Percentiles rank a stretch among this genome's conserved stretches.
Evolutionary conservation across 2,113 vertebrate genomes (phyloP).

Genomic region (Hippopotamus amphibius): DNA sequence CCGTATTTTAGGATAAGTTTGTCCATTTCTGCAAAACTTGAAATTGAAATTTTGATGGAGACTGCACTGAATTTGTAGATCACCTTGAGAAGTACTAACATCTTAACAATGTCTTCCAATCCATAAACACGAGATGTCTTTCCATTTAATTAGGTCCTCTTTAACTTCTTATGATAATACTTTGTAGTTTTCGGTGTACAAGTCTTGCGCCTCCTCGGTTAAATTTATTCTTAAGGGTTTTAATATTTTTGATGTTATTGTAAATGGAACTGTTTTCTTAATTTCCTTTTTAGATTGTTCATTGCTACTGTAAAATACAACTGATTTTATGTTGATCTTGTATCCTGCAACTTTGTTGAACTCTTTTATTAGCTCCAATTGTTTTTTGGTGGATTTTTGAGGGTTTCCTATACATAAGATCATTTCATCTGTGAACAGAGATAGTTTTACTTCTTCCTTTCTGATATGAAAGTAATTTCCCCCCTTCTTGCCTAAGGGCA

Average conservation of each 20-base stretch:
- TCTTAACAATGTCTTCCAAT: not conserved
- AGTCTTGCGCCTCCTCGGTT: not conserved
- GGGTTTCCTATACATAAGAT: not conserved
- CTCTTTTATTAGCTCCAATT: not conserved
- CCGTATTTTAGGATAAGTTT: not conserved
- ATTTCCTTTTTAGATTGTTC: conserved; percentile 36
- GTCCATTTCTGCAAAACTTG: conserved; percentile 1
- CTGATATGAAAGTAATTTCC: not conserved
- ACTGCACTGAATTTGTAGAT: not conserved
- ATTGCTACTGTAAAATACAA: not conserved
- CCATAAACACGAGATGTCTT: not conserved
- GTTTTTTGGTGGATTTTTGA: not conserved
- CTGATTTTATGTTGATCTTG: conserved; percentile 6
- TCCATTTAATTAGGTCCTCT: conserved; percentile 6
- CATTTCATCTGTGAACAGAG: conserved; percentile 5
- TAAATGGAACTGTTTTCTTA: not conserved
- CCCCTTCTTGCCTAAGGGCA: not conserved
- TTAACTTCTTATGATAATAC: not conserved
- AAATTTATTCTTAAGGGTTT: conserved; percentile 5
- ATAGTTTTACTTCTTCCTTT: conserved; percentile 8
- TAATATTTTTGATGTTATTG: not conserved
- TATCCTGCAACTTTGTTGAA: not conserved
- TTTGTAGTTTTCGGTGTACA: not conserved
- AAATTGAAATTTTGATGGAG: not conserved
- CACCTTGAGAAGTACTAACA: not conserved